These are phyloP conservation scores for Penelope pileata DNA, from an alignment of 2,113 vertebrate species.

Conservation along the genomic window DNA sequence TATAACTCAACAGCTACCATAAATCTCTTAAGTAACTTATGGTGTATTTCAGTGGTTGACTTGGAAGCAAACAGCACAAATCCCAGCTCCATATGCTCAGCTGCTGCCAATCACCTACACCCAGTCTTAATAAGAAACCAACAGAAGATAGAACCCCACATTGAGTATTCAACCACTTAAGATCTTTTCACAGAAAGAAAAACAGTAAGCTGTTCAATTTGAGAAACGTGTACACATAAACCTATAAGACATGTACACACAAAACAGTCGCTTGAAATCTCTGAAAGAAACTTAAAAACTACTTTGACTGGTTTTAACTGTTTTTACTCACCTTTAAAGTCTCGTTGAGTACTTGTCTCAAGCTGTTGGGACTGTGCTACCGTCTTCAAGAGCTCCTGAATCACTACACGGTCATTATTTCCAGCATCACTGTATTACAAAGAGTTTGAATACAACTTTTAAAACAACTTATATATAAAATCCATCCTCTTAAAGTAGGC, in stretches of 20 bases:
- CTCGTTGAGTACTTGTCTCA: slow-evolving; percentile 92
- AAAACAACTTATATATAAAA: neutral
- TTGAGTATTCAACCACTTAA: neutral
- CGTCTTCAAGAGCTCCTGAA: slow-evolving; percentile 97
- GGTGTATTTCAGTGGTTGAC: neutral
- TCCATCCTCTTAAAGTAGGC: neutral
- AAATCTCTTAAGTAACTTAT: neutral
- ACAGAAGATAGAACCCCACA: neutral
- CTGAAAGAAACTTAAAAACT: neutral
- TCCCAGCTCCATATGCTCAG: neutral
- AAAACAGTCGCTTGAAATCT: neutral
- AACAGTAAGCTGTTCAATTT: neutral
- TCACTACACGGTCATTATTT: slow-evolving; percentile 93
- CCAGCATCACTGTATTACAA: slow-evolving; percentile 89
- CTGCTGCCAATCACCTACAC: neutral
- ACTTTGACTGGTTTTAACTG: neutral
- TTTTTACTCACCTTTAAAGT: slow-evolving; percentile 90
- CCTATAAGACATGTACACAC: neutral
- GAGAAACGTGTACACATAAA: neutral
- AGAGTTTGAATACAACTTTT: slow-evolving; percentile 27
- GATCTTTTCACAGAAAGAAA: neutral
- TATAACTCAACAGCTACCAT: neutral
- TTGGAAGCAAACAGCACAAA: neutral
- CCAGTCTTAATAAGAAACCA: neutral
- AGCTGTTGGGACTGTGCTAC: slow-evolving; percentile 97